phyloP scores from a whole-genome alignment of 2,888 invertebrate genomes.

The Endomychus coccineus region DNA sequence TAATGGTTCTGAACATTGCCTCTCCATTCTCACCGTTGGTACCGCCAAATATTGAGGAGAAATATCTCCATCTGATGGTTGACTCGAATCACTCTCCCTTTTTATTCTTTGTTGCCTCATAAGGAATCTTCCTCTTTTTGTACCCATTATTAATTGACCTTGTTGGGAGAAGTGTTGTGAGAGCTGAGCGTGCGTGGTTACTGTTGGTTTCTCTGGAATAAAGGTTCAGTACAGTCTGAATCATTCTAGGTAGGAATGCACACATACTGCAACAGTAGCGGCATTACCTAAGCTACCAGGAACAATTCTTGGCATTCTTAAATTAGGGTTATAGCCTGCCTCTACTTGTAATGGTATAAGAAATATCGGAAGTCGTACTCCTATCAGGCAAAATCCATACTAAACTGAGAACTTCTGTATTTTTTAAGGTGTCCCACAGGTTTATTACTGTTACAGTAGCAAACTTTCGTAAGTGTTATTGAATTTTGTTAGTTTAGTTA shows the following conservation, averaged over 20 bases:
- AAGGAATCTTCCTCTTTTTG: slow-evolving; percentile 56
- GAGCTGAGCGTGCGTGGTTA: slow-evolving; percentile 32
- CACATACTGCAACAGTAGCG: too few relatives aligned
- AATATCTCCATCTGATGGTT: slow-evolving; percentile 40
- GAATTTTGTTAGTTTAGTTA: too few relatives aligned
- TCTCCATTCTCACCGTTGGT: slow-evolving; percentile 48
- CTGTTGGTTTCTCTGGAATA: slow-evolving; percentile 13
- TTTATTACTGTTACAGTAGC: too few relatives aligned
- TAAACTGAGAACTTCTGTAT: too few relatives aligned
- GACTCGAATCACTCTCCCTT: slow-evolving; percentile 52
- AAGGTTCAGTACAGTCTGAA: not conserved
- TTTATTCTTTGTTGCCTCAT: slow-evolving; percentile 62
- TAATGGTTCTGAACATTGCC: slow-evolving; percentile 55
- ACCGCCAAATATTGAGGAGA: slow-evolving; percentile 43
- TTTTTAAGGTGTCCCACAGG: too few relatives aligned
- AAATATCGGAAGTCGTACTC: too few relatives aligned
- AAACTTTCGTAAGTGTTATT: too few relatives aligned
- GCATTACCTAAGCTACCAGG: too few relatives aligned
- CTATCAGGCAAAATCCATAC: too few relatives aligned
- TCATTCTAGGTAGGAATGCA: not conserved
- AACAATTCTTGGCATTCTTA: too few relatives aligned
- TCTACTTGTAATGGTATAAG: too few relatives aligned
- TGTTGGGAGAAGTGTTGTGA: slow-evolving; percentile 30
- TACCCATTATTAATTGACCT: slow-evolving; percentile 42
- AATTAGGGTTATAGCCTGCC: too few relatives aligned